These are phyloP conservation scores for Chloroceryle amazona DNA, from an alignment of 2,797 vertebrate genomes.

Conservation along the genomic window DNA sequence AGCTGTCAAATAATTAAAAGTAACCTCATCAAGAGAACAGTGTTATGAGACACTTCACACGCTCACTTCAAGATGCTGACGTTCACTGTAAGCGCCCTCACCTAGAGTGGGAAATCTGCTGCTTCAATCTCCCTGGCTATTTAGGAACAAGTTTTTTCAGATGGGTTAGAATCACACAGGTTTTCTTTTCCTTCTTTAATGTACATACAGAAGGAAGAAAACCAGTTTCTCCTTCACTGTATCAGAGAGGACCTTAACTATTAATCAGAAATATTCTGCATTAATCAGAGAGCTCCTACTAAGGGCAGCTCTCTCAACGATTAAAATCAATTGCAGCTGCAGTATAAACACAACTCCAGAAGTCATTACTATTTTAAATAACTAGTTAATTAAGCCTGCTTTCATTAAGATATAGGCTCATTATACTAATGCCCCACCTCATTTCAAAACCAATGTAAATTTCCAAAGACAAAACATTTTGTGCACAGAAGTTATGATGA, in stretches of 20 bases:
- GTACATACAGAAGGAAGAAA: constrained; percentile 11
- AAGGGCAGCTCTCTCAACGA: neutral
- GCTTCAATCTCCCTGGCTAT: neutral
- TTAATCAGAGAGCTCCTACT: neutral
- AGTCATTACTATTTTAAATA: constrained; percentile 53
- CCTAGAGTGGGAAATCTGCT: constrained; percentile 21
- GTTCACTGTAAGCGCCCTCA: neutral
- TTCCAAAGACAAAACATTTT: neutral
- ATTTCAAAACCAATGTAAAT: constrained; percentile 20
- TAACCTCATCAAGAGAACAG: neutral
- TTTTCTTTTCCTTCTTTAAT: constrained; percentile 23
- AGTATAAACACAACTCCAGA: neutral
- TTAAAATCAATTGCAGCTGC: constrained; percentile 44
- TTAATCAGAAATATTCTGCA: constrained; percentile 17
- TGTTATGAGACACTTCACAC: neutral
- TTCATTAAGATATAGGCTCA: constrained; percentile 20
- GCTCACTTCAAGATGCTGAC: neutral
- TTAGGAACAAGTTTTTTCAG: constrained; percentile 43
- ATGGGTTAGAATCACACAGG: neutral
- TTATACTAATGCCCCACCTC: constrained; percentile 21
- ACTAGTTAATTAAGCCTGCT: constrained; percentile 28
- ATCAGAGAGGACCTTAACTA: neutral
- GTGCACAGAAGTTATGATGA: neutral
- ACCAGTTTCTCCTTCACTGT: constrained; percentile 6
- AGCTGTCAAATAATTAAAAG: constrained; percentile 55